Evolutionary conservation across 2,797 vertebrate genomes (phyloP).

Genomic region (Anabacerthia variegaticeps): DNA sequence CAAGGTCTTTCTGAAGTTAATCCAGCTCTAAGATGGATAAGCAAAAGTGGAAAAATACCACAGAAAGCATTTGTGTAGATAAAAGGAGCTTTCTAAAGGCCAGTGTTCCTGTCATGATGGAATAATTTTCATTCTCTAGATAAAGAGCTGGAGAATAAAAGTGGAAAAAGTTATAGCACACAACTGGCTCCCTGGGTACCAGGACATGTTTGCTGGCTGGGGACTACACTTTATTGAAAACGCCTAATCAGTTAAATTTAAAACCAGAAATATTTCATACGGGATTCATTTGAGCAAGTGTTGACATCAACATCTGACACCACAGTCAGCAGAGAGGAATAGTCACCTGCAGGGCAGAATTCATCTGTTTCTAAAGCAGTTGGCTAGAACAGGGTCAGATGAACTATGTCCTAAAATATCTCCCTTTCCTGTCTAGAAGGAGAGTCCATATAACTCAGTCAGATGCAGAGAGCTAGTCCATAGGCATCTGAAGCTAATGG

Average conservation of each 20-base stretch:
- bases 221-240: not conserved
- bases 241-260: not conserved
- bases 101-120: not conserved
- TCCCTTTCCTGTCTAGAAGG: not conserved
- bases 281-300: not conserved
- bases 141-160: constrained; percentile 35
- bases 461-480: not conserved
- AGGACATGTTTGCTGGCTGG: not conserved
- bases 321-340: not conserved
- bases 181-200: not conserved
- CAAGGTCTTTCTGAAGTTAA: constrained; percentile 62
- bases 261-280: not conserved
- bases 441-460: not conserved
- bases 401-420: not conserved
- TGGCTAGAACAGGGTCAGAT: not conserved
- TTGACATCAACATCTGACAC: not conserved
- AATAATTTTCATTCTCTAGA: constrained; percentile 30
- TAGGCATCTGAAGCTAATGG: not conserved
- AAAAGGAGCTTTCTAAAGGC: constrained; percentile 47
- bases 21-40: constrained; percentile 52
- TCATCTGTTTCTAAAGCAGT: not conserved
- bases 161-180: not conserved
- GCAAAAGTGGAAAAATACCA: constrained; percentile 39
- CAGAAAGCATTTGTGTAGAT: constrained; percentile 41
- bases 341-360: not conserved